A percentile compares a stretch with the other conserved stretches of the same genome.
These are phyloP conservation scores for Hylyphantes graminicola DNA, from an alignment of 1,140 invertebrate genomes.

Conservation along the genomic window DNA sequence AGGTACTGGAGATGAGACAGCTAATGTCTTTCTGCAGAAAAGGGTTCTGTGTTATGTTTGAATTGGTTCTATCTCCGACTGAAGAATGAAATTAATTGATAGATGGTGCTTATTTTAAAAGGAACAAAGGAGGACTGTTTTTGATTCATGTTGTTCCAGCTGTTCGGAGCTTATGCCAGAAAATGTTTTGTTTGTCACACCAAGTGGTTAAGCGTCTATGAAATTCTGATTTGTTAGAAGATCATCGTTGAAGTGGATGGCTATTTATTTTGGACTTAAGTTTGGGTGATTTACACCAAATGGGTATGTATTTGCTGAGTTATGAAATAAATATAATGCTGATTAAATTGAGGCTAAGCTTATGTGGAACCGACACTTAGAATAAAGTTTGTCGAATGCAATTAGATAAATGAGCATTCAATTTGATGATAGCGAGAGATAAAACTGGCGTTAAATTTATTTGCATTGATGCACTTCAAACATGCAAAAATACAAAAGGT, in stretches of 20 bases:
- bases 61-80: not conserved
- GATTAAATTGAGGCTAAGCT: no score
- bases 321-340: no score
- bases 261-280: not conserved
- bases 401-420: no score
- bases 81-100: conserved; percentile 34
- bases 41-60: not conserved
- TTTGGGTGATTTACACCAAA: not conserved
- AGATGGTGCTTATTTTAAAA: not conserved
- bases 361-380: no score
- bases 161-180: not conserved
- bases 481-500: no score
- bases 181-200: conserved; percentile 17
- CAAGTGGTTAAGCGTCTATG: conserved; percentile 29
- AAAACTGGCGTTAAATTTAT: no score
- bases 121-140: conserved; percentile 17
- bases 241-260: not conserved
- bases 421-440: no score
- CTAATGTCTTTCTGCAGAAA: no score
- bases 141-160: not conserved
- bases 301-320: no score
- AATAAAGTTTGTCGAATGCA: no score
- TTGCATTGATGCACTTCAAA: no score
- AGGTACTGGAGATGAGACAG: no score
- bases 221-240: conserved; percentile 24